A percentile compares a stretch with the other conserved stretches of the same genome.
Evolutionary conservation across 2,113 vertebrate species (phyloP).

Genomic region (Lycocorax pyrrhopterus): DNA sequence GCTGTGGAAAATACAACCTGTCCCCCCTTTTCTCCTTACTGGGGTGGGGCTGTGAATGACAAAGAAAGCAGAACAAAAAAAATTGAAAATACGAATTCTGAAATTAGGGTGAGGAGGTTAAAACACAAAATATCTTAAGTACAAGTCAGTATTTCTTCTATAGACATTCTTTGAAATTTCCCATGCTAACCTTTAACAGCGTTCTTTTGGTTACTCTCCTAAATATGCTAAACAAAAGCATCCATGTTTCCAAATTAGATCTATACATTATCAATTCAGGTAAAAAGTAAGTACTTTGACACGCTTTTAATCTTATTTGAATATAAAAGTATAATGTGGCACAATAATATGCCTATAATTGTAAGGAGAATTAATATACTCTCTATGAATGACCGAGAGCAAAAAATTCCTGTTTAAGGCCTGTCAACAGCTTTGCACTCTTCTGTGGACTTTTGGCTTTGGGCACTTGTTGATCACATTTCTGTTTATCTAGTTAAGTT

Average conservation of each 20-base stretch:
- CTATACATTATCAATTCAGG: background rate
- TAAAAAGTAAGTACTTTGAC: background rate
- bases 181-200: background rate
- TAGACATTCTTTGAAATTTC: background rate
- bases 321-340: background rate
- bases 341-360: background rate
- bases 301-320: background rate
- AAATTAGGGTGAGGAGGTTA: background rate
- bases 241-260: background rate
- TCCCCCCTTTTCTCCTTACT: background rate
- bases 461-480: background rate
- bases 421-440: background rate
- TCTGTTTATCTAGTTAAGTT: conserved; percentile 1
- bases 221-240: background rate
- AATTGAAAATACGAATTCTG: background rate
- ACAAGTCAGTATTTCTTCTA: background rate
- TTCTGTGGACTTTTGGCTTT: background rate
- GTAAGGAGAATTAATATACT: background rate
- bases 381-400: background rate
- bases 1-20: background rate
- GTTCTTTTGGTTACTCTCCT: background rate
- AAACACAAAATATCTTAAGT: background rate
- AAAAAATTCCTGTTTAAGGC: background rate
- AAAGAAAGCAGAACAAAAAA: background rate
- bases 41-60: background rate